Evolutionary conservation across 2,797 vertebrate species (phyloP).

Genomic region (Onychomys leucogaster): DNA sequence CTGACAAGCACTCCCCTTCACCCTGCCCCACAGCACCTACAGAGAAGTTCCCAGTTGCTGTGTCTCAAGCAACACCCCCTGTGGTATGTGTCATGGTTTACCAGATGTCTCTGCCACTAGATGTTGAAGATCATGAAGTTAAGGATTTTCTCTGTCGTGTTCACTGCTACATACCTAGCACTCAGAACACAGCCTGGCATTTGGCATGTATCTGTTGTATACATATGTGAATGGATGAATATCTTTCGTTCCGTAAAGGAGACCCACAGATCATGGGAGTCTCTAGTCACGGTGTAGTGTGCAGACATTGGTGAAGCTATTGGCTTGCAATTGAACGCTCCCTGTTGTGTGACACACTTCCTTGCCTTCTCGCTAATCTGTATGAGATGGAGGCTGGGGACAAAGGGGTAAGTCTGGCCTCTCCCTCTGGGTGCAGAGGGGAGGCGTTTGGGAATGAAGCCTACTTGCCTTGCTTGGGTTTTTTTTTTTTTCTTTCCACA

Average conservation of each 20-base stretch:
- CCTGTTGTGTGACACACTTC: background rate
- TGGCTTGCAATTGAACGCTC: background rate
- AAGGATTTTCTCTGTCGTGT: background rate
- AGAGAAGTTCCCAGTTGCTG: background rate
- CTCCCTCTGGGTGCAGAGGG: background rate
- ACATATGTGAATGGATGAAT: background rate
- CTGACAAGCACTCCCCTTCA: background rate
- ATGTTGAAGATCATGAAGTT: background rate
- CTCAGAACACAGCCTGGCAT: background rate
- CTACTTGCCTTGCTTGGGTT: background rate
- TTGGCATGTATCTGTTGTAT: background rate
- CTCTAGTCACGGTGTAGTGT: background rate
- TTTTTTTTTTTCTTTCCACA: background rate
- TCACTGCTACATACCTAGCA: background rate
- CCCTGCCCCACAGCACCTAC: background rate
- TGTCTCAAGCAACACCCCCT: background rate
- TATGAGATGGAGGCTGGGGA: background rate
- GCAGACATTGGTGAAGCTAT: background rate
- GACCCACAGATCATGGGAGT: background rate
- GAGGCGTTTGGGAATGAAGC: background rate
- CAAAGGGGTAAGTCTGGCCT: background rate
- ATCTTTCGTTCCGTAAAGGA: background rate
- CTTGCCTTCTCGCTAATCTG: background rate
- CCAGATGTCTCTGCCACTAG: background rate
- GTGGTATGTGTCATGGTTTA: background rate